These are phyloP conservation scores for Elegia similella DNA, from an alignment of 2,888 invertebrate species.

Conservation along the genomic window DNA sequence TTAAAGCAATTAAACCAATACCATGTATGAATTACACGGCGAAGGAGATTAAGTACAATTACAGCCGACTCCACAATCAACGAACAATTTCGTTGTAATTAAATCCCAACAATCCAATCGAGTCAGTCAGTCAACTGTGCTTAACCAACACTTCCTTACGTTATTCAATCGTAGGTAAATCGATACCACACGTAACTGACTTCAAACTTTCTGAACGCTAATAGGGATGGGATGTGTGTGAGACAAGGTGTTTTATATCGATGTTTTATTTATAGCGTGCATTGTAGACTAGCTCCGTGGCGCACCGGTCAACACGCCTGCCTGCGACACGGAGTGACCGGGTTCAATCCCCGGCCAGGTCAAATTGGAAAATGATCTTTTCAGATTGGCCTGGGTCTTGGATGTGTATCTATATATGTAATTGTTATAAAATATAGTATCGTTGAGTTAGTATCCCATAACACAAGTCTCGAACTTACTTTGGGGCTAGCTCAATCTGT, in stretches of 20 bases:
- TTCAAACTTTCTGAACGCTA: constrained; percentile 13
- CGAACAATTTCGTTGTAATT: neutral
- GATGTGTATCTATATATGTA: too few species aligned
- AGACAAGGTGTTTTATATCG: neutral
- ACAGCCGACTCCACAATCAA: neutral
- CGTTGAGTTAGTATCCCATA: too few species aligned
- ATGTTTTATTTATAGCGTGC: neutral
- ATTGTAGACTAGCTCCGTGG: too few species aligned
- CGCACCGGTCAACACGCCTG: too few species aligned
- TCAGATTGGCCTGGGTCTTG: too few species aligned
- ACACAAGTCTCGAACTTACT: too few species aligned
- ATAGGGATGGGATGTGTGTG: neutral
- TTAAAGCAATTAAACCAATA: too few species aligned
- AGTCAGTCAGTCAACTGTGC: constrained; percentile 5
- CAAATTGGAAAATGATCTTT: too few species aligned
- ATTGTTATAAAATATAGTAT: too few species aligned
- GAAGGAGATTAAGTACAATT: neutral
- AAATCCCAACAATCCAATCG: constrained; percentile 1
- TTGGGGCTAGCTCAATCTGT: too few species aligned
- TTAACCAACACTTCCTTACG: neutral
- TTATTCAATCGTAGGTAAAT: constrained; percentile 15
- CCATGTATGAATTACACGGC: neutral
- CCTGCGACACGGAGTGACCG: too few species aligned
- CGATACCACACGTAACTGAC: constrained; percentile 14
- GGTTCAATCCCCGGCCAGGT: too few species aligned